Conservation (phyloP, 2,113 vertebrate species). For the Macroglossus sobrinus region DNA sequence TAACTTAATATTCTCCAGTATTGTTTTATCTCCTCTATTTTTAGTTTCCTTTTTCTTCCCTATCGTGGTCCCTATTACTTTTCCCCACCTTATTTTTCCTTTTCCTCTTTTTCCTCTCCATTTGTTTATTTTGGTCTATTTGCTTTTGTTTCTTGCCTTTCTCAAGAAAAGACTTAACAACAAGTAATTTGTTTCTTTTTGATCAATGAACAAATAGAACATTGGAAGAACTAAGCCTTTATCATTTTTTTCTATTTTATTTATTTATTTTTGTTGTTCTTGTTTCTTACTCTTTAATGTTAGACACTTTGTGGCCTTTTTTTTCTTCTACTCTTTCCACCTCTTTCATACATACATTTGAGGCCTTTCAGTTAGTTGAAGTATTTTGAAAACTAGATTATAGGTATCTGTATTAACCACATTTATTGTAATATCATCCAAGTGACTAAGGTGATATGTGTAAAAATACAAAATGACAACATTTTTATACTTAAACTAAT, state of each 20-base stretch:
- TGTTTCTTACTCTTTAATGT: neutral
- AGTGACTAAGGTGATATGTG: neutral
- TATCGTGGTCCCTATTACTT: neutral
- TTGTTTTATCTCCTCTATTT: neutral
- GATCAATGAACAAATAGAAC: neutral
- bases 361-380: neutral
- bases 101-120: neutral
- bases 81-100: neutral
- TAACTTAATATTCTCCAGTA: neutral
- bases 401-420: neutral
- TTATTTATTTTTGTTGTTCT: neutral
- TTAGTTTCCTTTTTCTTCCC: neutral
- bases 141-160: neutral
- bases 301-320: neutral
- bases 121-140: neutral
- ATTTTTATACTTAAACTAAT: neutral
- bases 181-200: neutral
- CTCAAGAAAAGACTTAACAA: neutral
- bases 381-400: neutral
- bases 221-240: neutral
- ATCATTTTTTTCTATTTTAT: too few relatives aligned
- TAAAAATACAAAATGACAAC: neutral
- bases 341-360: neutral
- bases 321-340: rapidly evolving
- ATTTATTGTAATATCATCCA: neutral